Base-by-base conservation (phyloP, 2,113 vertebrate species). In the Melozone crissalis region DNA sequence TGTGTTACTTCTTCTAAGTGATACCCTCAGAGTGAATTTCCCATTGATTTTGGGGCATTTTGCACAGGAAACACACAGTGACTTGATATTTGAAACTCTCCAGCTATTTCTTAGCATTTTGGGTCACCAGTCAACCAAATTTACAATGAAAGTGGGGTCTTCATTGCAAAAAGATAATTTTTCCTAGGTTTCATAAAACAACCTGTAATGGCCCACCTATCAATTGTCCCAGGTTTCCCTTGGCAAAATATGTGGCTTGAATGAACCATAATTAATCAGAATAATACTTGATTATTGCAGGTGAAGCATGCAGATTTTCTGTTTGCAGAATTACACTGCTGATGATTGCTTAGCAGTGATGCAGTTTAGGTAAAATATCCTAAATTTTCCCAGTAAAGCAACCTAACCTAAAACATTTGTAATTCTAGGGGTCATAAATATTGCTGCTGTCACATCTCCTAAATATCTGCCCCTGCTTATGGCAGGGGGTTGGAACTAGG, bases 111-210 rank as follows among this genome's bases (percentile, higher is more conserved):
- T 59, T 30, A 30, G 10, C 31, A 46, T 81, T 84, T 51, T 61
- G 46, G 23, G 33, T 33, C 21, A 49, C 15, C 55, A 62, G 28
- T 9, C 43, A 67, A 21, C 1, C 55, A 77, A 91, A 61, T 35
- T 74, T 39, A 11, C 2, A 37, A 13, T 44, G 51, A 71, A 57
- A 5, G 1, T n/a, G 3, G 8, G 4, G 0, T 74, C 10, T 61
- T 84, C 11, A 20, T 47, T 28, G 44, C 4, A 61, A 61, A 92
- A 66, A 69, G 7, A 23, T 18, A 0, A 3, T 39, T 81, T 71
- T 71, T 39, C 9, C 30, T 41, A 46, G 6, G 15, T 59, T 91
- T 84, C 16, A 55, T 23, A 15, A 35, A 16, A 43, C 2, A 71
- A 28, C 3, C 23, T 52, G 5, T 5, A 13, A 20, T 24, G 39